phyloP scores from a whole-genome alignment of 1,140 invertebrate genomes.

The Lamellibrachia luymesi region DNA sequence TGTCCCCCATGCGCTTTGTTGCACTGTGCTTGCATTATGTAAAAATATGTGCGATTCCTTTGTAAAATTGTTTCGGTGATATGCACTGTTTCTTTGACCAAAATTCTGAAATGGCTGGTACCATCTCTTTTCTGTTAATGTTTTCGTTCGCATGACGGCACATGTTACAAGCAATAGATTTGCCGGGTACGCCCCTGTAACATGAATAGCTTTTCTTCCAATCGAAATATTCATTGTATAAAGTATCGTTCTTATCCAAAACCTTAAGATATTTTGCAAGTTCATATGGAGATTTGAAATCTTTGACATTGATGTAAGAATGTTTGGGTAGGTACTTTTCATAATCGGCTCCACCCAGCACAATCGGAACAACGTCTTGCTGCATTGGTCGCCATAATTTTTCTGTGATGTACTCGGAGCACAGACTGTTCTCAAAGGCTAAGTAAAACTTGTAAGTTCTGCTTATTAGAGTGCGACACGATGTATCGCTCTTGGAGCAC shows the following conservation, averaged over 20 bases:
- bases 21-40: neutral
- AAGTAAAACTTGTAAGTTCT: constrained; percentile 95
- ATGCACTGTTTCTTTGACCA: neutral
- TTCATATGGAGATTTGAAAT: constrained; percentile 45
- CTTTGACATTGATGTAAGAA: constrained; percentile 54
- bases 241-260: constrained; percentile 78
- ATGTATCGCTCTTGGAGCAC: constrained; percentile 75
- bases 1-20: neutral
- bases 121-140: neutral
- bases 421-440: constrained; percentile 70
- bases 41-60: neutral
- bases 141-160: neutral
- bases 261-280: constrained; percentile 46
- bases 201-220: constrained; percentile 65
- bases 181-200: neutral
- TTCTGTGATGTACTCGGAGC: constrained; percentile 60
- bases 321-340: constrained; percentile 38
- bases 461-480: constrained; percentile 76
- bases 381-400: constrained; percentile 58
- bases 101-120: neutral
- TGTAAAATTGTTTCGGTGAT: neutral
- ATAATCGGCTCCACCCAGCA: constrained; percentile 58
- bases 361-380: constrained; percentile 47
- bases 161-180: neutral
- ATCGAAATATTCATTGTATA: constrained; percentile 90